These are phyloP conservation scores for Acrossocheilus wenchowensis DNA, from an alignment of 2,797 vertebrate genomes.

Conservation along the genomic window DNA sequence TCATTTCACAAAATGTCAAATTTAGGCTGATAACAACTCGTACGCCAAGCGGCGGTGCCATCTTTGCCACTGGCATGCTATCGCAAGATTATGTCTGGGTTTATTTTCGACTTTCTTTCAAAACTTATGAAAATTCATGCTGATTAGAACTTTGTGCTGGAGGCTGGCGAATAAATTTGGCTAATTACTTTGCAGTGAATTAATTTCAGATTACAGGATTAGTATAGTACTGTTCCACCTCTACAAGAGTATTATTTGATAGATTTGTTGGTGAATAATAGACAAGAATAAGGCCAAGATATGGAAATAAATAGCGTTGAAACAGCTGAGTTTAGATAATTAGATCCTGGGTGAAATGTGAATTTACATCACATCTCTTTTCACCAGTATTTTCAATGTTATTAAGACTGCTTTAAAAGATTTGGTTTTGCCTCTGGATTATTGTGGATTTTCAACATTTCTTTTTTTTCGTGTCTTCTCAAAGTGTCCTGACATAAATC, in stretches of 20 bases:
- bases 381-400: not conserved
- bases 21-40: constrained; percentile 17
- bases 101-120: constrained; percentile 19
- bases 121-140: constrained; percentile 8
- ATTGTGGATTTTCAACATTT: not conserved
- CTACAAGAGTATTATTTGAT: constrained; percentile 18
- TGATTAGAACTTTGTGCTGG: constrained; percentile 42
- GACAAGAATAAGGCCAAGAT: not conserved
- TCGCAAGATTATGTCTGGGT: constrained; percentile 16
- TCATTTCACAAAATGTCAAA: constrained; percentile 33
- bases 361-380: not conserved
- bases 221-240: constrained; percentile 33
- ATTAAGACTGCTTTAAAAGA: not conserved
- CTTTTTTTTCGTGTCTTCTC: not conserved
- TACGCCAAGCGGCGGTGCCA: not conserved
- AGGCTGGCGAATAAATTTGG: constrained; percentile 31
- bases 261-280: constrained; percentile 28
- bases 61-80: constrained; percentile 17
- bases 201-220: constrained; percentile 55
- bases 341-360: constrained; percentile 4
- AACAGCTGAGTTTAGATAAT: constrained; percentile 1
- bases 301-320: constrained; percentile 9
- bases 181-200: constrained; percentile 50
- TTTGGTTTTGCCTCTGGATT: not conserved
- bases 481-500: not conserved